These are phyloP conservation scores for Tetramorium alpestre DNA, from an alignment of 1,140 invertebrate species.

Conservation along the genomic window DNA sequence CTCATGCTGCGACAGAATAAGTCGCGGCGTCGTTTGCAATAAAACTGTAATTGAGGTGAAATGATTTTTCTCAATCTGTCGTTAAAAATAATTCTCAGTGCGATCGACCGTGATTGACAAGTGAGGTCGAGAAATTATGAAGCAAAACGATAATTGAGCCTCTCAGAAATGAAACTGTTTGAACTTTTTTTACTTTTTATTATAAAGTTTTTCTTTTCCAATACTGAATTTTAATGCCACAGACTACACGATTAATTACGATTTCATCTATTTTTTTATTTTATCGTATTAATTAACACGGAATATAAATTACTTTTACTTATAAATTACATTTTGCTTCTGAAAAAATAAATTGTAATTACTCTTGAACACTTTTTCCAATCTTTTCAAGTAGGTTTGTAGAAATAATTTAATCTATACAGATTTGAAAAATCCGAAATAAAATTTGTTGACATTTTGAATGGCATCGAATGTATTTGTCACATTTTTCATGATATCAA, in stretches of 20 bases:
- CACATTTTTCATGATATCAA: conserved; percentile 16
- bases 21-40: conserved; percentile 50
- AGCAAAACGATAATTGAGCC: background rate
- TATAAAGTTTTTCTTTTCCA: background rate
- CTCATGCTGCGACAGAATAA: conserved; percentile 56
- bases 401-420: background rate
- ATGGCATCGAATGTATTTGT: background rate
- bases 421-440: background rate
- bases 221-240: conserved; percentile 1
- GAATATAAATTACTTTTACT: no score
- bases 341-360: background rate
- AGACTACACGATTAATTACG: background rate
- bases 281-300: background rate
- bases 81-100: conserved; percentile 46
- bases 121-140: background rate
- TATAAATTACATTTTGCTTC: background rate
- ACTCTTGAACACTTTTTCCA: background rate
- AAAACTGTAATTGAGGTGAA: conserved; percentile 54
- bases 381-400: background rate
- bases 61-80: background rate
- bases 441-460: conserved; percentile 5
- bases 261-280: conserved; percentile 2
- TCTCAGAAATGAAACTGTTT: background rate
- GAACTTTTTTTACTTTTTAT: background rate
- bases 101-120: background rate